A percentile compares a stretch with the other conserved stretches of the same genome.
Evolutionary conservation across 2,113 vertebrate genomes (phyloP).

Genomic region (Alethe castanea): DNA sequence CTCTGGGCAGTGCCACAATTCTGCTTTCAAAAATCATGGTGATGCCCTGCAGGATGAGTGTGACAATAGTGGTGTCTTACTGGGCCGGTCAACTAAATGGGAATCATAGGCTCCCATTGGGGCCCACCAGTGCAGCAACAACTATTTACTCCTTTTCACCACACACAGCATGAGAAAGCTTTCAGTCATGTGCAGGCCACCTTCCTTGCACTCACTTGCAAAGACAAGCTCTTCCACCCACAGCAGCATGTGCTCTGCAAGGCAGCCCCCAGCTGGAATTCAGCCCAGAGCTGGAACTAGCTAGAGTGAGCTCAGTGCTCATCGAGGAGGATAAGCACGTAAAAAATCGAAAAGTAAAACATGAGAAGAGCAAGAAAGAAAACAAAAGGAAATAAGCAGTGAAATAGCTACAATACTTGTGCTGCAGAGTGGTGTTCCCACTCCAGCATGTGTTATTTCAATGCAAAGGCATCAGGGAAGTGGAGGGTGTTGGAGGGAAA

Average conservation of each 20-base stretch:
- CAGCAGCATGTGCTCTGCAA: background rate
- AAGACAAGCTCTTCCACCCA: background rate
- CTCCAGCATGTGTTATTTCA: background rate
- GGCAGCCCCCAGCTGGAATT: background rate
- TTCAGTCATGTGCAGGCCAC: background rate
- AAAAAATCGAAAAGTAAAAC: background rate
- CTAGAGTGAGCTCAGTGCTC: background rate
- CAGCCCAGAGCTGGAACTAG: background rate
- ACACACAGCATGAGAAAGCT: background rate
- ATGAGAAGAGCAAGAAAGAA: background rate
- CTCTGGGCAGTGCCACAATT: background rate
- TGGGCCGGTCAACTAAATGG: background rate
- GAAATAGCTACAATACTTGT: background rate
- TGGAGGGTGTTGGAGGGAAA: background rate
- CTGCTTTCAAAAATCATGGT: background rate
- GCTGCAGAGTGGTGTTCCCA: background rate
- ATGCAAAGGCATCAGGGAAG: background rate
- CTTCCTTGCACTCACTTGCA: fast-evolving
- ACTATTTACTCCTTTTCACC: background rate
- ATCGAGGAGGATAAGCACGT: fast-evolving
- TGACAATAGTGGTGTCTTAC: fast-evolving
- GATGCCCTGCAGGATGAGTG: background rate
- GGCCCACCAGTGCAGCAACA: background rate
- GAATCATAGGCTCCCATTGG: background rate
- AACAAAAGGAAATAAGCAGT: background rate